These are phyloP conservation scores for Gallinago paraguaiae DNA, from an alignment of 2,113 vertebrate species.

Conservation along the genomic window DNA sequence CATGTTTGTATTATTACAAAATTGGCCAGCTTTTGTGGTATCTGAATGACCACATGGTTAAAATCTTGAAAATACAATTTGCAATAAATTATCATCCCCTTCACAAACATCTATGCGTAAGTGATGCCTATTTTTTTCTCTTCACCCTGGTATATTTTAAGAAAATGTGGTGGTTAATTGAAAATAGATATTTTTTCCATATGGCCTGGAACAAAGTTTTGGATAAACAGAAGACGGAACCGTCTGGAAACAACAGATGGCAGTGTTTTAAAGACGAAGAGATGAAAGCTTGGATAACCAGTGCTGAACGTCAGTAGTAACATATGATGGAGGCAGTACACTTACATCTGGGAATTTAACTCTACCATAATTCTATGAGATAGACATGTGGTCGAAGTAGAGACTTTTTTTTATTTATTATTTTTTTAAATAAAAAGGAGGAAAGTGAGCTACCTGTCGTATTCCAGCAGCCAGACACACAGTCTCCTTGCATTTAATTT, in stretches of 20 bases:
- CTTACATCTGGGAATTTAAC: not conserved
- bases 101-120: not conserved
- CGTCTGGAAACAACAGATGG: conserved; percentile 67
- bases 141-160: conserved; percentile 29
- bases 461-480: not conserved
- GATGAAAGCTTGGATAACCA: conserved; percentile 38
- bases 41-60: conserved; percentile 9
- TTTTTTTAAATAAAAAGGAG: not conserved
- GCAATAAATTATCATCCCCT: not conserved
- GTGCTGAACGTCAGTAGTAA: not conserved
- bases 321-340: not conserved
- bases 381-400: not conserved
- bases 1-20: not conserved
- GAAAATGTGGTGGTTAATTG: conserved; percentile 51
- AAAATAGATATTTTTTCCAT: conserved; percentile 63
- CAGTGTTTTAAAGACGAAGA: conserved; percentile 63
- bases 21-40: not conserved
- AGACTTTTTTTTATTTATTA: not conserved
- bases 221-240: conserved; percentile 51
- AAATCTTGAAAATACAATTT: not conserved
- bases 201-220: conserved; percentile 48
- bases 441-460: not conserved
- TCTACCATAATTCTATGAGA: not conserved
- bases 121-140: conserved; percentile 33
- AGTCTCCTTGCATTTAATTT: not conserved